Conservation (phyloP, 2,888 invertebrate species). For the Bedellia somnulentella region DNA sequence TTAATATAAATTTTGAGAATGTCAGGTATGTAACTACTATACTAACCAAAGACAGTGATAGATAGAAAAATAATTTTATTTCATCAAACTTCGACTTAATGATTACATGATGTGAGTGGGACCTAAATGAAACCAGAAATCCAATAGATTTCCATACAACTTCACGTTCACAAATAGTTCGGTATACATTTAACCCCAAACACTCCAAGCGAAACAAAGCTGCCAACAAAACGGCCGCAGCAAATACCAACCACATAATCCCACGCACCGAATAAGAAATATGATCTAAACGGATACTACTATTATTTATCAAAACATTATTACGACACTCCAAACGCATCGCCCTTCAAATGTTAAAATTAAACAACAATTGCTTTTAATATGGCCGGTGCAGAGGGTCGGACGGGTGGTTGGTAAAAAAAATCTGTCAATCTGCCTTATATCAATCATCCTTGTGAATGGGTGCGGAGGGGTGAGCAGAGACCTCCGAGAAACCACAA, state of each 20-base stretch:
- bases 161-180: no score
- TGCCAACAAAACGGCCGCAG: no score
- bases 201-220: no score
- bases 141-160: no score
- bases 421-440: slow-evolving; percentile 58
- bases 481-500: slow-evolving; percentile 43
- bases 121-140: no score
- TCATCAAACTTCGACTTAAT: no score
- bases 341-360: slow-evolving; percentile 53
- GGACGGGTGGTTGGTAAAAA: slow-evolving; percentile 27
- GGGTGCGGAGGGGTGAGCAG: slow-evolving; percentile 39
- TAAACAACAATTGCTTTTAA: slow-evolving; percentile 63
- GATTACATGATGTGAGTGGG: no score
- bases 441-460: slow-evolving; percentile 58
- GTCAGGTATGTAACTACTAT: no score
- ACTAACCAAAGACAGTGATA: no score
- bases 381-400: slow-evolving; percentile 42
- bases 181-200: no score
- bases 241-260: slow-evolving; percentile 17
- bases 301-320: slow-evolving; percentile 62
- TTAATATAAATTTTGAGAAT: no score
- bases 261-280: slow-evolving; percentile 60
- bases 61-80: no score
- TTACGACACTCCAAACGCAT: slow-evolving; percentile 56
- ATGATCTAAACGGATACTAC: slow-evolving; percentile 57